Percentiles rank a stretch among this genome's conserved stretches.
These are phyloP conservation scores for Eulacestoma nigropectus DNA, from an alignment of 2,113 vertebrate species.

Conservation along the genomic window DNA sequence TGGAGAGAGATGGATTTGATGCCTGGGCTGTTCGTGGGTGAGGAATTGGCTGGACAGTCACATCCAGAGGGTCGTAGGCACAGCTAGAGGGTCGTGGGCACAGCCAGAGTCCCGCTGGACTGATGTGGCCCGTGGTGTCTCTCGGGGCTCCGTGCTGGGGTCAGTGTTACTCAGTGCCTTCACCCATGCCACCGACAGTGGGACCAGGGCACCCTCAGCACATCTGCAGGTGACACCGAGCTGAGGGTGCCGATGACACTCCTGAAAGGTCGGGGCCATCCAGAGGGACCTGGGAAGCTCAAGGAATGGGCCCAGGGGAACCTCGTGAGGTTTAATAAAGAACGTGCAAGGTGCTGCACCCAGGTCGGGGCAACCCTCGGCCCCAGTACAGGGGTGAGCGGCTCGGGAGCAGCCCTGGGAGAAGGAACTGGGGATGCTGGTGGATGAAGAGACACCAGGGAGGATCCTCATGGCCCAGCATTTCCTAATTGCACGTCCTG, in stretches of 20 bases:
- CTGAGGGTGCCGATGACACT: background rate
- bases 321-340: accelerated
- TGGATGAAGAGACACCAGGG: accelerated
- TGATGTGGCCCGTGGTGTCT: background rate
- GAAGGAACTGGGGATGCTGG: accelerated
- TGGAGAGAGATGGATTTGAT: background rate
- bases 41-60: background rate
- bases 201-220: background rate
- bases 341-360: accelerated
- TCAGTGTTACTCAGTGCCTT: background rate
- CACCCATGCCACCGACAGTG: accelerated
- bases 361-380: accelerated
- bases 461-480: background rate
- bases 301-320: accelerated
- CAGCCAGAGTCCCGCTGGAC: background rate
- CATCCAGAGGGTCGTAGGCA: background rate
- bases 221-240: background rate
- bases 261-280: background rate
- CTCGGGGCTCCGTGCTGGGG: background rate
- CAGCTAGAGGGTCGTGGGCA: background rate
- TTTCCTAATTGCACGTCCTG: accelerated
- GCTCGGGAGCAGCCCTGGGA: background rate
- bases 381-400: accelerated
- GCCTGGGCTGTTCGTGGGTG: accelerated
- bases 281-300: background rate